Conservation (phyloP, 2,113 vertebrate species). For the Danionella cerebrum region DNA sequence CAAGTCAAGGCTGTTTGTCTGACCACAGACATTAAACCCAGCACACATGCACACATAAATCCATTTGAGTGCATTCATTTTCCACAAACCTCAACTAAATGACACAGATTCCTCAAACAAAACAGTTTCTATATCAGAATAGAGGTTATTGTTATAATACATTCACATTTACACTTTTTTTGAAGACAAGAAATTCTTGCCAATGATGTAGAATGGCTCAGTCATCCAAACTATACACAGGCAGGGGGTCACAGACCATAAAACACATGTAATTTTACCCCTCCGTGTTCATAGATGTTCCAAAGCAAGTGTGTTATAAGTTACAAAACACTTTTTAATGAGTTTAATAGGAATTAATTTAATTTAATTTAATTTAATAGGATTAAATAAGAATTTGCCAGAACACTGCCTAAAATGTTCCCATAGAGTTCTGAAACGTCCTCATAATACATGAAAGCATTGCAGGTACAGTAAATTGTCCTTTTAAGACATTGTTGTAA, state of each 20-base stretch:
- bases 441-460: too few species aligned
- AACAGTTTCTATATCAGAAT: not conserved
- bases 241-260: slow-evolving; percentile 16
- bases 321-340: too few species aligned
- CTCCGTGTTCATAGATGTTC: not conserved
- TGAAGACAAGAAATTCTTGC: not conserved
- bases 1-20: slow-evolving; percentile 21
- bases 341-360: too few species aligned
- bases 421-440: too few species aligned
- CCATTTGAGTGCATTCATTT: not conserved
- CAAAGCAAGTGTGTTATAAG: not conserved
- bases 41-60: not conserved
- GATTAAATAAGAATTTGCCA: too few species aligned
- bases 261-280: slow-evolving; percentile 23
- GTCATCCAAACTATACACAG: slow-evolving; percentile 8
- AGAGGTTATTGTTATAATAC: not conserved
- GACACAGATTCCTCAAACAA: not conserved
- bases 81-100: not conserved
- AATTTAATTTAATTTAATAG: too few species aligned
- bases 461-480: too few species aligned
- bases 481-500: too few species aligned
- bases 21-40: not conserved
- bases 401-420: too few species aligned
- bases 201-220: not conserved
- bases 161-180: not conserved